Evolutionary conservation across 1,140 invertebrate genomes (phyloP).

Genomic region (Lutraria rhynchaena): DNA sequence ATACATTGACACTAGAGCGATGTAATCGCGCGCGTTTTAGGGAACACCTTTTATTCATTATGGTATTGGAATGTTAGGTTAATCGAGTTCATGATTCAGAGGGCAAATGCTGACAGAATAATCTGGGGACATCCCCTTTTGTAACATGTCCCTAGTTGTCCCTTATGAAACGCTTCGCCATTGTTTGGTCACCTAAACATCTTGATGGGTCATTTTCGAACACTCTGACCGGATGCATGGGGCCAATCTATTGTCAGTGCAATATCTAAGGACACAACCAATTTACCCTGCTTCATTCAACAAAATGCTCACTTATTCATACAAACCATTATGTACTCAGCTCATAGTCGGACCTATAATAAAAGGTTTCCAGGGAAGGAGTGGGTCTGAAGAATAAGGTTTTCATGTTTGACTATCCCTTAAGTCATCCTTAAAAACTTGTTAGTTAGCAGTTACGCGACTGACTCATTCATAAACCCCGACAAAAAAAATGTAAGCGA

Average conservation of each 20-base stretch:
- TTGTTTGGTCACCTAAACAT: background rate
- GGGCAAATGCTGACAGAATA: background rate
- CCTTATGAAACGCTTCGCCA: background rate
- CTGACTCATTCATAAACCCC: too few relatives aligned
- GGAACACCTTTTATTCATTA: background rate
- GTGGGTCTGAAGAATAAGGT: too few relatives aligned
- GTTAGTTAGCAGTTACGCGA: too few relatives aligned
- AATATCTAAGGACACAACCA: background rate
- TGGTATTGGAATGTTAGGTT: background rate
- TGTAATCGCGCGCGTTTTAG: background rate
- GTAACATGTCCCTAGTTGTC: too few relatives aligned
- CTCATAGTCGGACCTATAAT: too few relatives aligned
- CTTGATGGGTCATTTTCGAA: background rate
- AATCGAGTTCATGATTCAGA: conserved; percentile 13
- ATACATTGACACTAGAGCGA: background rate
- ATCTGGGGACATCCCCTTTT: background rate
- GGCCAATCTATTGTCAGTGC: background rate
- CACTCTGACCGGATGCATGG: conserved; percentile 13
- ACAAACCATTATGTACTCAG: too few relatives aligned
- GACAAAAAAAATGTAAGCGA: too few relatives aligned
- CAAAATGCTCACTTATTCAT: too few relatives aligned
- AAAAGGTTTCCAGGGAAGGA: too few relatives aligned
- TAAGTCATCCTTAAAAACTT: too few relatives aligned
- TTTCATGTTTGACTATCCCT: too few relatives aligned
- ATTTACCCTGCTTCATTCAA: too few relatives aligned